Base-by-base conservation (phyloP, 2,797 vertebrate genomes). In the Australoheros facetus region DNA sequence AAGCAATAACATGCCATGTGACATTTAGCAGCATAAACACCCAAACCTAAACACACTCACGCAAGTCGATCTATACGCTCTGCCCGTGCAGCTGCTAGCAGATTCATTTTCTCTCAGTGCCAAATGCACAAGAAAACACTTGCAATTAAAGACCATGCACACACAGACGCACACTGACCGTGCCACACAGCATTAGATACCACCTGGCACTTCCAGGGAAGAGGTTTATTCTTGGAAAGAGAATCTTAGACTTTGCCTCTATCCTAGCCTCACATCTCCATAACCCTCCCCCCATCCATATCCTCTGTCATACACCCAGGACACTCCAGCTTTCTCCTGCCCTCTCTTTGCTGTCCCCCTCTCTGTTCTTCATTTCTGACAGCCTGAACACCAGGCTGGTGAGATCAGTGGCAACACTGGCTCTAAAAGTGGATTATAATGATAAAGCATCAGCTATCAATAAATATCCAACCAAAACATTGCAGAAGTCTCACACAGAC, bases 141-240 rank as follows among this genome's bases (percentile, higher is more conserved):
- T 88, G 82, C 79, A n/a, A 77, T 7, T 72, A 28, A 75, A 56
- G 55, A 7, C 78, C 34, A 10, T 26, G 17, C 56, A 13, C 34
- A 53, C 30, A 14, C 48, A 79, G n/a, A 75, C 64, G 76, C 72
- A 69, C 26, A 12, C 75, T 51, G 77, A 81, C 73, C 21, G 3
- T 45, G 75, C 71, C 75, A 48, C 28, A 59, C 45, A 73, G 77
- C 73, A 78, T 70, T 56, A 73, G 84, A 87, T 71, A 80, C 21
- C 75, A 77, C 86, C 72, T 75, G 87, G 82, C 56, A 82, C 85
- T 78, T 88, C 55, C 78, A 82, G 54, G 54, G 70, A 87, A 77
- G 45, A 69, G 64, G 86, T 90, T 93, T 94, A 91, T 90, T 93
- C 85, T 90, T 78, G 90, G 93, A 89, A 77, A 57, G 79, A 89